Percentiles rank a stretch among this genome's conserved stretches.
phyloP scores from a whole-genome alignment of 2,888 invertebrate species.

The Anoplius nigerrimus region DNA sequence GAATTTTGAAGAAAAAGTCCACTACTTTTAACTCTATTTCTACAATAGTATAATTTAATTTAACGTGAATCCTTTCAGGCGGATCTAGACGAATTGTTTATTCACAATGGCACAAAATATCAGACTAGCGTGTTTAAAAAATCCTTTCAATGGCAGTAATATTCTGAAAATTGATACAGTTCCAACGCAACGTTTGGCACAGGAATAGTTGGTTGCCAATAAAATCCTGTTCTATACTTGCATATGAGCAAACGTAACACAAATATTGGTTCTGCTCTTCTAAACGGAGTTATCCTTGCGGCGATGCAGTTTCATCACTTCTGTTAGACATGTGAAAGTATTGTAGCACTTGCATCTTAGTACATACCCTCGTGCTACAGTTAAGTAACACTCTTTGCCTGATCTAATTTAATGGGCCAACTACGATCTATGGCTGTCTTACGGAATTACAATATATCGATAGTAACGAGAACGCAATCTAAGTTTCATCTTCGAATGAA shows the following conservation, averaged over 20 bases:
- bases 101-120: too few relatives aligned
- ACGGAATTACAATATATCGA: constrained; percentile 55
- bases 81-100: too few relatives aligned
- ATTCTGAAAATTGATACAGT: too few relatives aligned
- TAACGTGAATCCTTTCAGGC: too few relatives aligned
- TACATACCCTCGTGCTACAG: constrained; percentile 60
- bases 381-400: constrained; percentile 69
- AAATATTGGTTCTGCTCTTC: not conserved
- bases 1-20: too few relatives aligned
- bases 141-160: not conserved
- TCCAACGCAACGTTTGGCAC: too few relatives aligned
- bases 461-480: constrained; percentile 55
- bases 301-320: constrained; percentile 49
- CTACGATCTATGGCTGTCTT: constrained; percentile 71
- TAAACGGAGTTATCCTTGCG: constrained; percentile 34
- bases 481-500: not conserved
- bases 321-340: constrained; percentile 57
- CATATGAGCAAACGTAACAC: not conserved
- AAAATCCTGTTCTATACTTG: too few relatives aligned
- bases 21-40: too few relatives aligned
- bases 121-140: not conserved
- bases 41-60: too few relatives aligned
- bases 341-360: constrained; percentile 54
- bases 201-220: too few relatives aligned
- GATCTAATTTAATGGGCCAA: constrained; percentile 72